A percentile compares a stretch with the other conserved stretches of the same genome.
Conservation (phyloP, 2,113 vertebrate genomes). For the Nanorana parkeri region DNA sequence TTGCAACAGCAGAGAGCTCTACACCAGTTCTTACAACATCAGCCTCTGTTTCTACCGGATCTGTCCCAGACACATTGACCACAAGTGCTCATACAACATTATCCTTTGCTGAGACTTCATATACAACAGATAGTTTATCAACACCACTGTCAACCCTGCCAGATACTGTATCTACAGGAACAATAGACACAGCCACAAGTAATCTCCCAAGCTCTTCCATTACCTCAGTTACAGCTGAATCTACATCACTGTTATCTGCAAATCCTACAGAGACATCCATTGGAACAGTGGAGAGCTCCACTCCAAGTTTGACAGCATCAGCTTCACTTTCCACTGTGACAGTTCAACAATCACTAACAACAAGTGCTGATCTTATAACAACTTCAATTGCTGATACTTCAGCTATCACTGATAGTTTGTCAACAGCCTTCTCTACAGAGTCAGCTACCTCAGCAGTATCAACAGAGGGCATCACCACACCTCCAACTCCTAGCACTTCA, state of each 20-base stretch:
- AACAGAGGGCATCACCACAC: no score
- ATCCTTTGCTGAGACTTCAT: no score
- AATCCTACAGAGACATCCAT: neutral
- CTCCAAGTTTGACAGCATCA: neutral
- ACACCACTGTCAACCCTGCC: neutral
- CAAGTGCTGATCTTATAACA: neutral
- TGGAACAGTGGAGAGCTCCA: neutral
- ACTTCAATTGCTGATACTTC: neutral
- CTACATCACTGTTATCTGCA: neutral
- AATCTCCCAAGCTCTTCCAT: neutral
- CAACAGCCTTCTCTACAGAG: no score
- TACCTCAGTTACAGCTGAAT: neutral
- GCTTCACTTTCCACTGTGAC: neutral
- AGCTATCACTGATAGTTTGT: neutral
- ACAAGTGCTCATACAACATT: neutral
- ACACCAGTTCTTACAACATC: neutral
- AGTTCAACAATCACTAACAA: neutral
- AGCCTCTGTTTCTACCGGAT: neutral
- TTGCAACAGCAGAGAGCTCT: neutral
- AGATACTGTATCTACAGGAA: neutral
- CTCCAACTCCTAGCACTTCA: no score
- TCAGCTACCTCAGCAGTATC: no score
- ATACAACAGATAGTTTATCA: no score
- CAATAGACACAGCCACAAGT: neutral
- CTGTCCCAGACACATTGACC: neutral